Conservation (phyloP, 2,113 vertebrate genomes). For the Catagonus wagneri region DNA sequence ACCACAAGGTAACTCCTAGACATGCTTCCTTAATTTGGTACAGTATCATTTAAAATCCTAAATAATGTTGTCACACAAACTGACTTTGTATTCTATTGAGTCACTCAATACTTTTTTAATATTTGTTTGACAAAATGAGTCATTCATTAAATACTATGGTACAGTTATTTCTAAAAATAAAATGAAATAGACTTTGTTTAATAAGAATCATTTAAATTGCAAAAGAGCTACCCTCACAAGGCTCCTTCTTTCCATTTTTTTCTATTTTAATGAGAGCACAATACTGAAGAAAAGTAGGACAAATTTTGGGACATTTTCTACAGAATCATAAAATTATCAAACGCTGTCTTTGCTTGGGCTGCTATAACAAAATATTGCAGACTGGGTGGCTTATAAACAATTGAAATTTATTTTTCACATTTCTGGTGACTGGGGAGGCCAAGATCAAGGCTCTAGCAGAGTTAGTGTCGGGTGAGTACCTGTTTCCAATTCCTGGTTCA, state of each 20-base stretch:
- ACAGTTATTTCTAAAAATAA: conserved; percentile 54
- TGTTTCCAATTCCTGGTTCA: not conserved
- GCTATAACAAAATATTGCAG: conserved; percentile 15
- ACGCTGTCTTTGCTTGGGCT: not conserved
- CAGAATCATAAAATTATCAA: conserved; percentile 43
- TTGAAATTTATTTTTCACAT: not conserved
- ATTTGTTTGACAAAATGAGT: conserved; percentile 58
- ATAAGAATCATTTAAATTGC: conserved; percentile 71
- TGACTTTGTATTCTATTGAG: not conserved
- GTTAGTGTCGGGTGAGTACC: not conserved
- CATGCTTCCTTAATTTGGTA: not conserved
- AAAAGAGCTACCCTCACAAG: conserved; percentile 44
- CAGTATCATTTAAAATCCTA: conserved; percentile 33
- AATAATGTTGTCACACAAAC: not conserved
- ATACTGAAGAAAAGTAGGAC: conserved; percentile 60
- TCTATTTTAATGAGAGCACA: conserved; percentile 64
- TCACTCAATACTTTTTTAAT: not conserved
- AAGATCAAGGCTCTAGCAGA: not conserved
- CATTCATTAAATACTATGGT: conserved; percentile 62
- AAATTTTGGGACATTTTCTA: conserved; percentile 59
- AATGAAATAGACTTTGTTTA: conserved; percentile 60
- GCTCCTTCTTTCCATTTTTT: conserved; percentile 31
- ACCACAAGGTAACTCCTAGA: not conserved
- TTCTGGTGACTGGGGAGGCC: not conserved
- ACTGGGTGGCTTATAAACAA: not conserved